Percentiles rank a stretch among this genome's conserved stretches.
Evolutionary conservation across 2,797 vertebrate species (phyloP).

Genomic region (Rhinichthys osculus): DNA sequence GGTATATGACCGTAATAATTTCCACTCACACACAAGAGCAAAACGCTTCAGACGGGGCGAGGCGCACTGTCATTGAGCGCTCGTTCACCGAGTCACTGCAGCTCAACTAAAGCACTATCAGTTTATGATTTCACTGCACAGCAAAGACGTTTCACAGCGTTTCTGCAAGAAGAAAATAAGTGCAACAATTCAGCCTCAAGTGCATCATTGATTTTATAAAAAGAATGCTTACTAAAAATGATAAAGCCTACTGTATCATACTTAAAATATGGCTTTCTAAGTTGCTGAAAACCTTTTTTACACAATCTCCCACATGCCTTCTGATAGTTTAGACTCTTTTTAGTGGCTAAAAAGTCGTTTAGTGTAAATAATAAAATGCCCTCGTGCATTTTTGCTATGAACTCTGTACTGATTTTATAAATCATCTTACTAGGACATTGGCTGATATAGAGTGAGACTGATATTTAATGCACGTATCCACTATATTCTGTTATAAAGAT

Average conservation of each 20-base stretch:
- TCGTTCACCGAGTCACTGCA: constrained; percentile 1
- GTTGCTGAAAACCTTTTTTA: too few relatives aligned
- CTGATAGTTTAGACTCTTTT: neutral
- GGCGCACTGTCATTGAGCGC: constrained; percentile 9
- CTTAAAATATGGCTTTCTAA: too few relatives aligned
- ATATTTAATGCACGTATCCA: too few relatives aligned
- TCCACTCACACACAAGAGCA: constrained; percentile 29
- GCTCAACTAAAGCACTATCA: neutral
- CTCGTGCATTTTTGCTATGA: neutral
- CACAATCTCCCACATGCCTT: neutral
- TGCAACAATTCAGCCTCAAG: neutral
- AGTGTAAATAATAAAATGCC: neutral
- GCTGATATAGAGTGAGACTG: too few relatives aligned
- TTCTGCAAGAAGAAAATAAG: too few relatives aligned
- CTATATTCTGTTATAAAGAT: too few relatives aligned
- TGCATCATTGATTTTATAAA: neutral
- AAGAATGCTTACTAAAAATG: neutral
- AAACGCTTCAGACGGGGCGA: constrained; percentile 41
- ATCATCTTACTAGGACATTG: neutral
- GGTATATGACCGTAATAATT: neutral
- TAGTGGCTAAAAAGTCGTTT: neutral
- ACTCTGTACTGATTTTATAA: neutral
- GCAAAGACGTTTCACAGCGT: too few relatives aligned
- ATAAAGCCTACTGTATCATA: too few relatives aligned
- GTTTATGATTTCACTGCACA: neutral